Base-by-base conservation (phyloP, 2,888 invertebrate species). In the Cerastis rubricosa region DNA sequence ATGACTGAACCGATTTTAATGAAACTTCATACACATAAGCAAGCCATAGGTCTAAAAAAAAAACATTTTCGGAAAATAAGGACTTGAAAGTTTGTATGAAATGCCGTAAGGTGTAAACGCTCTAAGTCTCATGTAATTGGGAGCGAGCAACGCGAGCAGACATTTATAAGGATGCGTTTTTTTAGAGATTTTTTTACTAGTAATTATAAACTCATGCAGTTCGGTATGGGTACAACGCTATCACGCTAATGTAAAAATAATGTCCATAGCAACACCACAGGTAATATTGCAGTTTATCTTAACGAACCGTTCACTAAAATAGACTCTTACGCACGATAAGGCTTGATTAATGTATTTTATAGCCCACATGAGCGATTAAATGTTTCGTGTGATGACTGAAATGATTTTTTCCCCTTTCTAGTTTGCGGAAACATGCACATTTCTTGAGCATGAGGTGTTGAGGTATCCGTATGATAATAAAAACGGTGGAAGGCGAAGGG, bases 251-350 rank as follows among this genome's bases (percentile, higher is more conserved):
- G 25, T 76, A 19, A 65, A 78, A 73, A 40, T 43, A 66, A 45
- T 22, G 3, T 12, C 35, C 11, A 12, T 43, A 57, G 67, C 43
- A 68, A 59, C 67, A 35, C 22, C 29, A 47, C 12, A 54, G 12
- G n/a, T 14, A 51, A 17, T n/a, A 17, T 29, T 49, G 45, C 22
- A 54, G 61, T 40, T 69, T 66, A 75, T 71, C 71, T 54, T 29
- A 78, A 61, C n/a, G 12, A 29, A 57, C 40, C 17, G 14, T 67
- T 47, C 29, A 81, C 68, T 29, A 17, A 74, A 80, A 84, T 73
- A 73, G 69, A 66, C 75, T 66, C 22, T n/a, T 35, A 29, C 35
- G 57, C 57, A 49, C 63, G 83, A 81, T 73, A 85, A 71, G 29
- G 57, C 17, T 45, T 57, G 25, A 71, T 74, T 71, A 71, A 65